Evolutionary conservation across 2,113 vertebrate genomes (phyloP).

Genomic region (Circaetus gallicus): DNA sequence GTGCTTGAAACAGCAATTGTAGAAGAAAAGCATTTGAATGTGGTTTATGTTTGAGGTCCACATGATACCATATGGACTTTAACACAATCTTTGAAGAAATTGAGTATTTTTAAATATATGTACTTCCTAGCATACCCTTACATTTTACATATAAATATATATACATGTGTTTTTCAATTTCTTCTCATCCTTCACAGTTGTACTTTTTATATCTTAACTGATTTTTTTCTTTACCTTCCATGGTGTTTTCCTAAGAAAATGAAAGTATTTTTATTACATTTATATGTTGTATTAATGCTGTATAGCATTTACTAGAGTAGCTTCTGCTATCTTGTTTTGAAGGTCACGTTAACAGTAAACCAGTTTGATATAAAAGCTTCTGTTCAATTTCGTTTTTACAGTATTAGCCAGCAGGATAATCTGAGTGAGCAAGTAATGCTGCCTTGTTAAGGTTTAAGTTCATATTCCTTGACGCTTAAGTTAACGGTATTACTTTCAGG

Average conservation of each 20-base stretch:
- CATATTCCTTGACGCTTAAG: conserved; percentile 3
- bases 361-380: not conserved
- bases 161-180: not conserved
- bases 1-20: not conserved
- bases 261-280: not conserved
- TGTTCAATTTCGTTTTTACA: not conserved
- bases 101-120: not conserved
- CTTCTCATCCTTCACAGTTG: not conserved
- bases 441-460: conserved; percentile 40
- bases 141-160: not conserved
- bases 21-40: not conserved
- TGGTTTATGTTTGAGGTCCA: not conserved
- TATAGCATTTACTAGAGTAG: conserved; percentile 1
- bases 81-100: not conserved
- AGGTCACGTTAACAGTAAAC: not conserved
- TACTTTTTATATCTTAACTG: not conserved
- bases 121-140: not conserved
- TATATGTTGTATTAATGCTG: not conserved
- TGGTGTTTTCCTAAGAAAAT: not conserved
- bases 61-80: not conserved
- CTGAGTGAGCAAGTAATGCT: conserved; percentile 6
- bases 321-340: not conserved
- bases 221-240: not conserved
- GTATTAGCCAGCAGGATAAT: conserved; percentile 31
- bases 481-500: conserved; percentile 9